Conservation (phyloP, 2,113 vertebrate genomes). For the Neomonachus schauinslandi region DNA sequence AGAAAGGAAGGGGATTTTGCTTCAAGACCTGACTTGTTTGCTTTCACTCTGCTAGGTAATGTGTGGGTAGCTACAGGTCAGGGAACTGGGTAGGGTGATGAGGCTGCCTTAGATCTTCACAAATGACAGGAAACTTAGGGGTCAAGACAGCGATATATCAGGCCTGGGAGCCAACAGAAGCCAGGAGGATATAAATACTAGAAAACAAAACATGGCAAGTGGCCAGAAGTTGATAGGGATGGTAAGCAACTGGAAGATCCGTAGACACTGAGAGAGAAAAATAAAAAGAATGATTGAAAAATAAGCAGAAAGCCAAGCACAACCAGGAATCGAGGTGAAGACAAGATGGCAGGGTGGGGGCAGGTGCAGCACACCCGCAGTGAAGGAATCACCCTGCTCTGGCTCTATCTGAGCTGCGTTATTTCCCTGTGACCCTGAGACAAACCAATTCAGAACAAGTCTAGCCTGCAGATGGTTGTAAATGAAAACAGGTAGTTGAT, state of each 20-base stretch:
- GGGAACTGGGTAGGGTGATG: neutral
- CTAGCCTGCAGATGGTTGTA: neutral
- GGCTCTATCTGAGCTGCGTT: neutral
- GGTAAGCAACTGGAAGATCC: neutral
- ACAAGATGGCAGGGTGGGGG: neutral
- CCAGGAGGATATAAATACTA: neutral
- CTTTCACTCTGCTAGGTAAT: neutral
- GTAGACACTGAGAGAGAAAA: neutral
- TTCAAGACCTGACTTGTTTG: neutral
- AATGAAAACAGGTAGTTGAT: conserved; percentile 26
- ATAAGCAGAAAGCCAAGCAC: neutral
- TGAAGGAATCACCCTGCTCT: neutral
- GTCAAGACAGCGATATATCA: neutral
- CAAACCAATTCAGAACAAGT: neutral
- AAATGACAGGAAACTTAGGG: neutral
- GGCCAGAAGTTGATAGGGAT: neutral
- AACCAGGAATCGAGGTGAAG: neutral
- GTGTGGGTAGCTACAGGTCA: neutral
- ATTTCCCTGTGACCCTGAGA: neutral
- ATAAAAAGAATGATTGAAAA: neutral
- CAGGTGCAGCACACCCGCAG: neutral
- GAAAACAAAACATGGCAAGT: neutral
- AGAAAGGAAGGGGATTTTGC: neutral
- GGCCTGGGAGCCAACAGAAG: neutral
- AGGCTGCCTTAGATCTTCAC: neutral